Evolutionary conservation across 2,888 invertebrate species (phyloP).

Genomic region (Troilus luridus): DNA sequence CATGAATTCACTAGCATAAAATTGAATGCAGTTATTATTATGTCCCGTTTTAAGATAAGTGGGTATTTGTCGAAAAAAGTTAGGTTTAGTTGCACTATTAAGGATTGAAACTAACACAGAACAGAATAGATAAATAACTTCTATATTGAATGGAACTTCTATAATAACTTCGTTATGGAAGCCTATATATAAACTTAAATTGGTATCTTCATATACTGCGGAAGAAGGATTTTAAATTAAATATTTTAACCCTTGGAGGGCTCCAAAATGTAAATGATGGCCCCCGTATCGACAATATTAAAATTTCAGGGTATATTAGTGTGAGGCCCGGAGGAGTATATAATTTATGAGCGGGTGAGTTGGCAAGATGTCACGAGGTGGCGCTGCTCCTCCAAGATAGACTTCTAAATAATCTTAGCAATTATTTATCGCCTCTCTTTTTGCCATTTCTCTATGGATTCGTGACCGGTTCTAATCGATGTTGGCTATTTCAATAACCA

Average conservation of each 20-base stretch:
- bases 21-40: no score
- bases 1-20: no score
- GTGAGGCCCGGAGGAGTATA: neutral
- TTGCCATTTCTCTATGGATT: neutral
- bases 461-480: conserved; percentile 10
- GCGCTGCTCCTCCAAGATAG: neutral
- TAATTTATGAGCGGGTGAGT: neutral
- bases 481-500: neutral
- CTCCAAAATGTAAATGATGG: conserved; percentile 27
- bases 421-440: neutral
- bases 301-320: conserved; percentile 40
- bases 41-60: neutral
- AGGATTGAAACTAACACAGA: neutral
- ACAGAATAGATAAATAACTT: neutral
- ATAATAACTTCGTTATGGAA: neutral
- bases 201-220: neutral
- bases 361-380: conserved; percentile 31
- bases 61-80: neutral
- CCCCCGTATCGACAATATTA: conserved; percentile 20
- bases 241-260: conserved; percentile 5
- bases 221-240: conserved; percentile 16
- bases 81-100: neutral
- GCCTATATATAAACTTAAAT: neutral
- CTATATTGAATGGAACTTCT: no score
- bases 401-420: conserved; percentile 7